Conservation (phyloP, 2,888 invertebrate genomes). For the Micropterix aruncella region DNA sequence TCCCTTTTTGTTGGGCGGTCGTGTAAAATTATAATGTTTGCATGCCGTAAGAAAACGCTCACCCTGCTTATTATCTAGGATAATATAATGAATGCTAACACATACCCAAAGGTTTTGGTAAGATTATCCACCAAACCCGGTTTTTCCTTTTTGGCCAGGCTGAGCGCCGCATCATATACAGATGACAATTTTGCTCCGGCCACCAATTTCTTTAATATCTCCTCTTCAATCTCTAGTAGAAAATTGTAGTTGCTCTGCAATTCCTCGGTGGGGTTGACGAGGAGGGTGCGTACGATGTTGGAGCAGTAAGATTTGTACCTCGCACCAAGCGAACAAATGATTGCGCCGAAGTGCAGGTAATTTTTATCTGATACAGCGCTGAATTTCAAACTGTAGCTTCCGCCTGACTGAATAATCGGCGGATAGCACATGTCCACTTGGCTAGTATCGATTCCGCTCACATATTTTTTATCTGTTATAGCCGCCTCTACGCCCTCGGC, state of each 20-base stretch:
- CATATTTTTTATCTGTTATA: slow-evolving; percentile 90
- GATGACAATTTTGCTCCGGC: slow-evolving; percentile 73
- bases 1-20: no score
- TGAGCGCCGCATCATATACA: slow-evolving; percentile 74
- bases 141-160: slow-evolving; percentile 74
- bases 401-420: slow-evolving; percentile 97
- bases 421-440: slow-evolving; percentile 97
- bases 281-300: slow-evolving; percentile 88
- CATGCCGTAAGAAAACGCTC: no score
- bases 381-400: slow-evolving; percentile 94
- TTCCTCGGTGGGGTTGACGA: slow-evolving; percentile 81
- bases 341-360: slow-evolving; percentile 87
- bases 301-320: slow-evolving; percentile 97
- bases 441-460: slow-evolving; percentile 74
- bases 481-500: slow-evolving; percentile 92
- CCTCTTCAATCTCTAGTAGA: slow-evolving; percentile 78
- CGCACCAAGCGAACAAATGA: slow-evolving; percentile 88
- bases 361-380: slow-evolving; percentile 92
- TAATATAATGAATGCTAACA: no score
- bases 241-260: slow-evolving; percentile 85
- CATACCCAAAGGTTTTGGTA: slow-evolving; percentile 81
- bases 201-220: slow-evolving; percentile 70
- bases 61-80: no score
- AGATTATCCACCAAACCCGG: slow-evolving; percentile 76
- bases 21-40: no score